A percentile compares a stretch with the other conserved stretches of the same genome.
Conservation (phyloP, 2,113 vertebrate species). For the Muscicapa adusta region DNA sequence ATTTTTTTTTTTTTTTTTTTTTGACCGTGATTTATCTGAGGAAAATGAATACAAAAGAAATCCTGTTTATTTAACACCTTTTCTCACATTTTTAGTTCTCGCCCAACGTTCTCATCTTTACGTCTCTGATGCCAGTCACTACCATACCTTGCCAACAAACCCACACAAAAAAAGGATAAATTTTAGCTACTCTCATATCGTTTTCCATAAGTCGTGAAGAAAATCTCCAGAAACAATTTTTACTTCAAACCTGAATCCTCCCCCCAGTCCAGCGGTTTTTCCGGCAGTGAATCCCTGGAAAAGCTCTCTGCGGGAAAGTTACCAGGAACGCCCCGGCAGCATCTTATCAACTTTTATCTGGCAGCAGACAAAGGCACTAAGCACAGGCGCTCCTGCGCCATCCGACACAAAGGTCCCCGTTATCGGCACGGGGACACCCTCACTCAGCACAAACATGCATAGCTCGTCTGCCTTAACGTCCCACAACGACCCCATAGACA, state of each 20-base stretch:
- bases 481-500: background rate
- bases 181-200: accelerated
- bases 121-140: background rate
- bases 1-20: too few species aligned
- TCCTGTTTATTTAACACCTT: background rate
- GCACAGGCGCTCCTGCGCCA: background rate
- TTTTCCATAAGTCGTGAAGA: background rate
- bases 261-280: background rate
- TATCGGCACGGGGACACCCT: background rate
- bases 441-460: background rate
- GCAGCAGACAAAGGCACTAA: constrained; percentile 21
- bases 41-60: background rate
- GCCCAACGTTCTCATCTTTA: background rate
- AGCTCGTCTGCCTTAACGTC: background rate
- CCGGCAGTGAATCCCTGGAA: background rate
- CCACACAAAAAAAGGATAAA: accelerated
- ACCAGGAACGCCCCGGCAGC: background rate
- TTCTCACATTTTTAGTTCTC: background rate
- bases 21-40: background rate
- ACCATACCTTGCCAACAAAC: background rate
- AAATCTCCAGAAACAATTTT: background rate
- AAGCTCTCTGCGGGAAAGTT: background rate
- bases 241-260: background rate
- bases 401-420: background rate
- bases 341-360: background rate